Percentiles rank a stretch among this genome's conserved stretches.
Conservation (phyloP, 2,113 vertebrate genomes). For the Platysteira castanea region DNA sequence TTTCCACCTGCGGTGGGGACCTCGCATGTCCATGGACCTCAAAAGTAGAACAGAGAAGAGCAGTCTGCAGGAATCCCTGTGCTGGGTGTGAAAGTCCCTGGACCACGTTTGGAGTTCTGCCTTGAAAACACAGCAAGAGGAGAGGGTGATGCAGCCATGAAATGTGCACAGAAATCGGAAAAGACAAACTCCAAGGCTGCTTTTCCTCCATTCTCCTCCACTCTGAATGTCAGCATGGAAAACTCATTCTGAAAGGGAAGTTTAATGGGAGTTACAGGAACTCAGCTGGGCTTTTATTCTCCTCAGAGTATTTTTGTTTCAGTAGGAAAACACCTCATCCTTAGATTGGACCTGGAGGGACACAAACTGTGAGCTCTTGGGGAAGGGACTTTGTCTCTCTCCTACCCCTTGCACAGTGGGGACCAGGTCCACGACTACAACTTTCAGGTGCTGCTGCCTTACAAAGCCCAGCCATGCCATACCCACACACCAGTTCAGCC, state of each 20-base stretch:
- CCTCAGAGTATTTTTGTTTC: neutral
- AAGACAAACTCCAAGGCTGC: neutral
- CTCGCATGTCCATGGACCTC: neutral
- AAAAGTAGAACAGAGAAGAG: neutral
- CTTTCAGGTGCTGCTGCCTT: neutral
- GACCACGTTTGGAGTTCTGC: accelerated
- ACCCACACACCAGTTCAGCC: neutral
- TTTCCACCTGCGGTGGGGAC: neutral
- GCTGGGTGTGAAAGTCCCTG: neutral
- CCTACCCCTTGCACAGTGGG: neutral
- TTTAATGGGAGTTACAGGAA: slow-evolving; percentile 36
- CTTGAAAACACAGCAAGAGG: neutral
- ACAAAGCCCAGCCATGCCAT: neutral
- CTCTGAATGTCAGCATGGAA: neutral
- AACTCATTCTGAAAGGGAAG: slow-evolving; percentile 38
- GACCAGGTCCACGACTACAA: accelerated
- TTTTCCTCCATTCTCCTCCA: neutral
- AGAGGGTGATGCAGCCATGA: neutral
- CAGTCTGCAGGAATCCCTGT: neutral
- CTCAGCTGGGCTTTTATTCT: neutral
- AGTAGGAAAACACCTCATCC: neutral
- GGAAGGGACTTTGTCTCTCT: neutral
- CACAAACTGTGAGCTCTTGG: neutral
- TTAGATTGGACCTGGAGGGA: neutral
- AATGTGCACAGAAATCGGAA: accelerated